Conservation (phyloP, 92 coral and sea anemone species). For the Phenganax subtilis region DNA sequence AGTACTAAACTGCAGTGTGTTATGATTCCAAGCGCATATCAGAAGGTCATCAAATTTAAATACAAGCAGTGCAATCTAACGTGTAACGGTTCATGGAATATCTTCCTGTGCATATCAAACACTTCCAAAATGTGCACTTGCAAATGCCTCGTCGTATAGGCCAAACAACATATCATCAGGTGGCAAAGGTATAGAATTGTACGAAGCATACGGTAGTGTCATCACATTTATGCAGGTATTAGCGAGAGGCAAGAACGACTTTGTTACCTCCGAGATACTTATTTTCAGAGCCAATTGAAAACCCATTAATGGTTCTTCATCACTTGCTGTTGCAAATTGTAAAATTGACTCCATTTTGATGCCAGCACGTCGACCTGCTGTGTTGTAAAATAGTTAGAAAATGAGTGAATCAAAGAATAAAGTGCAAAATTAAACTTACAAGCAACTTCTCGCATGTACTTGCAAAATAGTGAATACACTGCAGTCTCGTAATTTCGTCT, state of each 20-base stretch:
- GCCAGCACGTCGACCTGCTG: slow-evolving; percentile 15
- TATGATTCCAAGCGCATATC: not conserved
- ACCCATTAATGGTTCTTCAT: slow-evolving; percentile 46
- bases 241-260: slow-evolving; percentile 56
- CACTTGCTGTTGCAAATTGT: not conserved
- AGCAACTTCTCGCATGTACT: slow-evolving; percentile 63
- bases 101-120: not conserved
- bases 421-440: slow-evolving; percentile 40
- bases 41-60: not conserved
- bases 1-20: not conserved
- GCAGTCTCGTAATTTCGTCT: slow-evolving; percentile 38
- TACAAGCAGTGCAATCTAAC: not conserved
- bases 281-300: slow-evolving; percentile 53
- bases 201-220: slow-evolving; percentile 42
- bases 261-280: slow-evolving; percentile 43
- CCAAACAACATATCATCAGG: not conserved
- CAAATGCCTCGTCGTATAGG: not conserved
- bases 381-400: too few relatives aligned
- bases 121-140: not conserved
- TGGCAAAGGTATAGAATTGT: not conserved
- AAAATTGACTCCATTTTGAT: slow-evolving; percentile 8
- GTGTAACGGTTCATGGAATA: too few relatives aligned
- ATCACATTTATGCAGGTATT: slow-evolving; percentile 58
- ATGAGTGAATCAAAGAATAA: too few relatives aligned
- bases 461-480: slow-evolving; percentile 50